Conservation (phyloP, 2,888 invertebrate species). For the Vanessa cardui region DNA sequence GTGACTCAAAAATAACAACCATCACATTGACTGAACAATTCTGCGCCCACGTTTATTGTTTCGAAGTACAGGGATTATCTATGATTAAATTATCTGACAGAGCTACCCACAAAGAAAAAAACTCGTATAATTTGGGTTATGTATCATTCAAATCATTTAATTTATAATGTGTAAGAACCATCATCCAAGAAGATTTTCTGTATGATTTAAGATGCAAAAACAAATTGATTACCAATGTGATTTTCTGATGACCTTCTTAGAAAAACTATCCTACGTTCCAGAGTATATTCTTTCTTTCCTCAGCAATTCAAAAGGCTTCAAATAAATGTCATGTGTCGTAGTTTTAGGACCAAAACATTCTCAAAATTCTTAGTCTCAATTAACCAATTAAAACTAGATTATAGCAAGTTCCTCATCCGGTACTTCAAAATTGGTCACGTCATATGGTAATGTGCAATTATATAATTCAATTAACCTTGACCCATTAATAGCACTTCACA, state of each 20-base stretch:
- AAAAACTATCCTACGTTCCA: too few relatives aligned
- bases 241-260: too few relatives aligned
- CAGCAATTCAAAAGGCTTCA: background rate
- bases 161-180: background rate
- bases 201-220: too few relatives aligned
- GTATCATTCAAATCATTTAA: background rate
- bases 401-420: conserved; percentile 11
- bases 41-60: background rate
- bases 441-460: conserved; percentile 31
- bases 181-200: too few relatives aligned
- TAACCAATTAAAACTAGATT: conserved; percentile 1
- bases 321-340: background rate
- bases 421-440: conserved; percentile 11
- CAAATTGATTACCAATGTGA: too few relatives aligned
- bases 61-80: background rate
- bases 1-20: background rate
- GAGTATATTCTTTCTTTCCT: too few relatives aligned
- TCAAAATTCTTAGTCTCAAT: background rate
- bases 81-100: background rate
- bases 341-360: background rate
- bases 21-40: background rate
- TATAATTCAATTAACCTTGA: conserved; percentile 46
- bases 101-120: conserved; percentile 1
- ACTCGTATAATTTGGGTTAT: background rate
- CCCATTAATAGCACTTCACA: conserved; percentile 47